Base-by-base conservation (phyloP, 1,140 invertebrate species). In the Eriosoma lanigerum region DNA sequence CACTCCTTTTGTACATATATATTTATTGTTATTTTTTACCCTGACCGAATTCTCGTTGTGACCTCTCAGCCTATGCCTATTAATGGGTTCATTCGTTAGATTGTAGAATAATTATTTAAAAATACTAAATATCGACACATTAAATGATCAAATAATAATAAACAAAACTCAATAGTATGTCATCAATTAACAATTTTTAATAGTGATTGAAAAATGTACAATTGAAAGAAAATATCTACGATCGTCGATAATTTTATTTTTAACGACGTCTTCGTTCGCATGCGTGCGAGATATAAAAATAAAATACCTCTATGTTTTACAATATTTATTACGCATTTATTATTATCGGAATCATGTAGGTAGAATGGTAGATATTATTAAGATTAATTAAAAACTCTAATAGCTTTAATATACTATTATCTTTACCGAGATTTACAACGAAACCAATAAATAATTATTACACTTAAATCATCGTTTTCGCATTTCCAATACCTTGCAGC, bases 161-260 rank as follows among this genome's bases (percentile, higher is more conserved):
- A 66, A 66, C 62, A 66, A 38, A 66, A 66, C 19, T 66, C 19
- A 66, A 66, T 44, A 66, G 62, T 66, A 38, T 38, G 32, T 29
- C 32, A 44, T 66, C 32, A 44, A 66, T 66, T 66, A 66, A 38
- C 8, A 38, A 38, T 38, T 4, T 48, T 48, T 48, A 8, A 44
- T 21, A 32, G 8, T 19, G 29, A 62, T 62, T 15, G 29, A 62
- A 38, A 38, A 38, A 62, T 62, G 29, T 29, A 62, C 26, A 62
- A 62, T 32, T 62, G 17, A 62, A 32, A n/a, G 60, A 66, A 66
- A 66, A 66, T 66, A 19, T 38, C 29, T 44, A 66, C 8, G 19
- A 44, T 66, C 19, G 26, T 32, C 60, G 60, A 62, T 48, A 15
- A 48, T 48, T 48, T 48, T 48, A n/a, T n/a, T n/a, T n/a, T n/a